Conservation (phyloP, 2,113 vertebrate genomes). For the Ammodytes marinus region DNA sequence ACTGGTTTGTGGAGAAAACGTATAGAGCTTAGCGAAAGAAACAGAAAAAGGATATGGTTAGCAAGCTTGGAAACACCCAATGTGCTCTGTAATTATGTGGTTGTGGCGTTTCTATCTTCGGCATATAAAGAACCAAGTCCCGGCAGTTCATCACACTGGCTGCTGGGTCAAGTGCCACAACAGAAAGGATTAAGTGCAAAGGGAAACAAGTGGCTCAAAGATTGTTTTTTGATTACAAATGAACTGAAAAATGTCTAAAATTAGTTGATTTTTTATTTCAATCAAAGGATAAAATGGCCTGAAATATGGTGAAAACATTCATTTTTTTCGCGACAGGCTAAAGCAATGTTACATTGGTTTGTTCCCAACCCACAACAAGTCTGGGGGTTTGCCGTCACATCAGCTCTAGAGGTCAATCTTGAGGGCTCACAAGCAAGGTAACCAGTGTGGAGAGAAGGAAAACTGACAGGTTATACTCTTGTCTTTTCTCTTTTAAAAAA, state of each 20-base stretch:
- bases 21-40: background rate
- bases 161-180: slow-evolving; percentile 4
- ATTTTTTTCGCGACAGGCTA: background rate
- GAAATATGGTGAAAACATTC: background rate
- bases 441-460: background rate
- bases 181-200: slow-evolving; percentile 49
- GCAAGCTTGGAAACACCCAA: slow-evolving; percentile 73
- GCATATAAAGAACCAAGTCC: slow-evolving; percentile 26
- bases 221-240: background rate
- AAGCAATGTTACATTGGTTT: background rate
- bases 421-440: background rate
- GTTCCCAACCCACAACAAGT: no score
- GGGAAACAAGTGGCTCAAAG: slow-evolving; percentile 27
- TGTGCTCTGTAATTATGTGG: slow-evolving; percentile 77
- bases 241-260: no score
- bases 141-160: background rate
- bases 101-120: slow-evolving; percentile 80
- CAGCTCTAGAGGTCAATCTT: background rate
- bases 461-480: background rate
- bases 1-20: slow-evolving; percentile 2
- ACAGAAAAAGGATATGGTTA: slow-evolving; percentile 32
- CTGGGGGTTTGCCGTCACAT: background rate
- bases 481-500: background rate
- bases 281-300: no score
- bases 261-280: background rate